Base-by-base conservation (phyloP, 2,888 invertebrate genomes). In the Trissolcus brochymenae region DNA sequence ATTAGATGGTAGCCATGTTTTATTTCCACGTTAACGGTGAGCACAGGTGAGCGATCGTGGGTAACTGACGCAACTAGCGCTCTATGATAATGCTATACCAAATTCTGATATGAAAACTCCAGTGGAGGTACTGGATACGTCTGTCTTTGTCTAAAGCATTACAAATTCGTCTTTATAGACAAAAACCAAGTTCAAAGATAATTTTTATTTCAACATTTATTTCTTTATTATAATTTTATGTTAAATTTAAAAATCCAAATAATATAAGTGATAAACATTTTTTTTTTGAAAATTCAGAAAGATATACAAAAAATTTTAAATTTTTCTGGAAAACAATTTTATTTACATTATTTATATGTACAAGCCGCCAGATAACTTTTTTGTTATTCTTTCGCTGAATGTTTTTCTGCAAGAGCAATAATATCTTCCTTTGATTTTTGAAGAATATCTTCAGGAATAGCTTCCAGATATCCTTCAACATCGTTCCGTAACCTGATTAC, bases 401-500 rank as follows among this genome's bases (percentile, higher is more conserved):
- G 46, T 16, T 16, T 46, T 1, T 46, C 14, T 14, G 4, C 6
- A 16, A 46, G 14, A 16, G 6, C 14, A 46, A 46, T 6, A 16
- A 6, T 1, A 6, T 46, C 16, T 1, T 46, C 46, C 7, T 46
- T n/a, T 16, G 16, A n/a, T 6, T 6, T n/a, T 46, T 14, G n/a
- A 1, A 46, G 9, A 6, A 16, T 4, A 16, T 46, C 46, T 46
- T 46, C 46, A 46, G n/a, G 46, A 51, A 92, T 88, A 80, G 90
- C 90, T 81, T 92, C 91, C 43, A 92, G 83, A 81, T 91, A 91
- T 65, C 90, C 54, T 86, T 91, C 83, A 0, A 51, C 85, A 88
- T 89, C 70, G 91, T 91, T 89, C 89, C 72, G 57, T 60, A 87
- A 56, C 62, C 79, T 93, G 49, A 89, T 90, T 43, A 98, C 95